Base-by-base conservation (phyloP, 1,140 invertebrate genomes). In the Theocolax elegans region DNA sequence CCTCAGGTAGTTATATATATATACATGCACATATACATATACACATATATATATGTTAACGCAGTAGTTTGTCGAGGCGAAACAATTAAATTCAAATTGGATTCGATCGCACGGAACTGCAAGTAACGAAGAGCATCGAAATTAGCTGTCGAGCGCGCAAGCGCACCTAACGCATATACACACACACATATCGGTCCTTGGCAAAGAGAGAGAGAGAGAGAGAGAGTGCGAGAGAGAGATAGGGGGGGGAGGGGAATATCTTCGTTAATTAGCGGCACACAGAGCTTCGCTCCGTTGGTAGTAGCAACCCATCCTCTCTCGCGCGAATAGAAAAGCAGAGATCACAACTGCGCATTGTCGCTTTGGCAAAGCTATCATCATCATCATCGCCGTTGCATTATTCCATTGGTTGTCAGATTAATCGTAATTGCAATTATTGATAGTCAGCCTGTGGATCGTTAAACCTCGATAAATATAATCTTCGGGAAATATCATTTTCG, bases 21-120 rank as follows among this genome's bases (percentile, higher is more conserved):
- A n/a, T n/a, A n/a, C n/a, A n/a, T n/a, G n/a, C n/a, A n/a, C n/a
- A n/a, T n/a, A n/a, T n/a, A n/a, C n/a, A n/a, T n/a, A n/a, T n/a
- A n/a, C n/a, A n/a, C n/a, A n/a, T n/a, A n/a, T n/a, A n/a, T n/a
- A n/a, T 3, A 44, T 9, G 42, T 6, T 44, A 44, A 44, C 42
- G 15, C n/a, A 44, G 3, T 44, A 44, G 42, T 44, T 44, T 44
- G 42, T n/a, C 42, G 42, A 44, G n/a, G 42, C 3, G 42, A 44
- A 44, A 44, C 42, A 44, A 44, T 44, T 44, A 44, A 44, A 44
- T 15, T 44, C 42, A 44, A 44, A 44, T 44, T 44, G 42, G 42
- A 44, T 44, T 44, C 42, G 42, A 44, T 44, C 13, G 42, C 42
- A n/a, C 42, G 42, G 13, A n/a, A 44, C 42, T 44, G n/a, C 42